Percentiles rank a stretch among this genome's conserved stretches.
These are phyloP conservation scores for Sebastes schlegelii DNA, from an alignment of 2,113 vertebrate species.

Conservation along the genomic window DNA sequence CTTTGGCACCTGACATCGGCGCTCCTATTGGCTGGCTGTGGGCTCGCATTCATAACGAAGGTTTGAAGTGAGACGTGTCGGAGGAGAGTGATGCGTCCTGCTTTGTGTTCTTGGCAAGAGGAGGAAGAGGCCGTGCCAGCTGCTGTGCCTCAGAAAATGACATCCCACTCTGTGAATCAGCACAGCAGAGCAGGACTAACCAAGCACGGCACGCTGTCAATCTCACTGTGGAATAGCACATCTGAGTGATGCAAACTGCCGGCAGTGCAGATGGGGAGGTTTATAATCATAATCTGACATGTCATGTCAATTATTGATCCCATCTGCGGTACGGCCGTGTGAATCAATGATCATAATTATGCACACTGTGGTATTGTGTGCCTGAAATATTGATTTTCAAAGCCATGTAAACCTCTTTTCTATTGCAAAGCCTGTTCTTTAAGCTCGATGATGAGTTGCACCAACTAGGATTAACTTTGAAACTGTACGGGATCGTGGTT, in stretches of 20 bases:
- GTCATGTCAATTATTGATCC: slow-evolving; percentile 41
- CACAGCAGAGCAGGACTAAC: slow-evolving; percentile 19
- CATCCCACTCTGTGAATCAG: slow-evolving; percentile 36
- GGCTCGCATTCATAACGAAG: slow-evolving; percentile 16
- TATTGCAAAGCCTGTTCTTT: slow-evolving; percentile 13
- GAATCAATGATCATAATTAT: slow-evolving; percentile 19
- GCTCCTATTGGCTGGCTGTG: slow-evolving; percentile 8
- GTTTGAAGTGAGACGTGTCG: slow-evolving; percentile 16
- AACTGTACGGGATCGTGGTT: background rate
- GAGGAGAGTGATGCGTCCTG: slow-evolving; percentile 29
- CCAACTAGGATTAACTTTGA: slow-evolving; percentile 13
- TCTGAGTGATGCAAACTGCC: slow-evolving; percentile 20
- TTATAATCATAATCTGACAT: slow-evolving; percentile 37
- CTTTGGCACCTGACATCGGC: slow-evolving; percentile 13
- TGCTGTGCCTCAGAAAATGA: slow-evolving; percentile 29
- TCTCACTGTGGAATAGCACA: slow-evolving; percentile 18
- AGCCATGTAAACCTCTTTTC: background rate
- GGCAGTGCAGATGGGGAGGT: background rate
- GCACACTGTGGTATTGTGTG: background rate
- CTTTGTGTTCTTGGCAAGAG: slow-evolving; percentile 42
- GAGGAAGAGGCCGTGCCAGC: slow-evolving; percentile 23
- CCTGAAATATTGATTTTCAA: slow-evolving; percentile 4
- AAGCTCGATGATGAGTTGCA: background rate
- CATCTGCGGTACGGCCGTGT: background rate
- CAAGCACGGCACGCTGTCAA: slow-evolving; percentile 25